Evolutionary conservation across 2,888 invertebrate species (phyloP).

Genomic region (Isoperla grammatica): DNA sequence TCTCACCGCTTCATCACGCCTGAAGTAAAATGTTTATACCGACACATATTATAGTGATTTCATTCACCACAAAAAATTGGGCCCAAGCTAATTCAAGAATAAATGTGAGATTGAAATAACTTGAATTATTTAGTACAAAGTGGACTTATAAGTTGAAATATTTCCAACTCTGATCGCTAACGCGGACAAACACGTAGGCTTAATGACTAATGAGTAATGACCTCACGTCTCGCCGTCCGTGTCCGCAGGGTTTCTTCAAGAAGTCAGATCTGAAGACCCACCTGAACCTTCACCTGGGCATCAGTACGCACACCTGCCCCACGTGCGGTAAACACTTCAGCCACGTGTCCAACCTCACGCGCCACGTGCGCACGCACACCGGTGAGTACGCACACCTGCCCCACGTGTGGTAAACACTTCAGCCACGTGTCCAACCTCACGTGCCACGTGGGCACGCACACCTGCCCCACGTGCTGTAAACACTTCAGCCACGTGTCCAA

Average conservation of each 20-base stretch:
- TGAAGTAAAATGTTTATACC: too few species aligned
- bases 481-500: conserved; percentile 45
- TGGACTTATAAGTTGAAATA: too few species aligned
- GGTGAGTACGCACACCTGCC: conserved; percentile 42
- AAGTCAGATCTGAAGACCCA: conserved; percentile 42
- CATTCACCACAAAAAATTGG: too few species aligned
- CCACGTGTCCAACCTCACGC: conserved; percentile 44
- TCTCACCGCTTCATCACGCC: too few species aligned
- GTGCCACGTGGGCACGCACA: conserved; percentile 41
- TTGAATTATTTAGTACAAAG: too few species aligned
- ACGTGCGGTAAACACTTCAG: conserved; percentile 43
- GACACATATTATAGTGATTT: too few species aligned
- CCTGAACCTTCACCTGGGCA: conserved; percentile 43
- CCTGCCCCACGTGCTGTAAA: conserved; percentile 43
- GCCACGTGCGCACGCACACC: conserved; percentile 41
- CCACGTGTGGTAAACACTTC: conserved; percentile 43
- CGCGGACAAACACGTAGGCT: too few species aligned
- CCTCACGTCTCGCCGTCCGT: too few species aligned
- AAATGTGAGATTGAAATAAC: too few species aligned
- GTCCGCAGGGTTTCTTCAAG: conserved; percentile 40
- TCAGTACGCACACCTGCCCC: conserved; percentile 42
- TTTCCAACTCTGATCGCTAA: too few species aligned
- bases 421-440: conserved; percentile 45
- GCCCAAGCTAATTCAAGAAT: too few species aligned
- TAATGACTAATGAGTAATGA: too few species aligned